These are phyloP conservation scores for Drosophila rufa DNA, from an alignment of 1,140 invertebrate genomes.

Conservation along the genomic window DNA sequence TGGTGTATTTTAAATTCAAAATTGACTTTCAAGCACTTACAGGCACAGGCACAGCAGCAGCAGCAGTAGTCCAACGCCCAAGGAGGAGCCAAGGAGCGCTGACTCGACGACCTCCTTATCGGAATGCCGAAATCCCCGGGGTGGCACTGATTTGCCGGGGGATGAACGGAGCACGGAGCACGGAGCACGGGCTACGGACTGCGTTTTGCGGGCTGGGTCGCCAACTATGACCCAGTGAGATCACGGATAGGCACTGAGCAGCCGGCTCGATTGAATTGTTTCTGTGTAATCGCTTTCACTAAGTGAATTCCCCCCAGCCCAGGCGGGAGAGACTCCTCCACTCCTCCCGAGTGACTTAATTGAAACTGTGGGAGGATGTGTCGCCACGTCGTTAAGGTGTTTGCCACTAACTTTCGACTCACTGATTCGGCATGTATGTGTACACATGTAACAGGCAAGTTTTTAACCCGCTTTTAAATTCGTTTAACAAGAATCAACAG, in stretches of 20 bases:
- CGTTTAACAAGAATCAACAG: constrained; percentile 6
- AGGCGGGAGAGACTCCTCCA: neutral
- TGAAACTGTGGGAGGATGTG: constrained; percentile 20
- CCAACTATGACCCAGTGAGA: constrained; percentile 50
- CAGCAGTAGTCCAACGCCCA: neutral
- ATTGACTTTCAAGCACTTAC: constrained; percentile 83
- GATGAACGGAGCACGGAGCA: neutral
- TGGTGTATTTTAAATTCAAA: constrained; percentile 84
- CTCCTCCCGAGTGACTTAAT: constrained; percentile 2
- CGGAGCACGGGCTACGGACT: neutral
- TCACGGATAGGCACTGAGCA: constrained; percentile 23
- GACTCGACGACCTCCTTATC: constrained; percentile 54
- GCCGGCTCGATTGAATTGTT: constrained; percentile 34
- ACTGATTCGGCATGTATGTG: neutral
- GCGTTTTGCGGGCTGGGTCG: constrained; percentile 6
- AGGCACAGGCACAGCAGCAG: constrained; percentile 21
- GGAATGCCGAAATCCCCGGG: constrained; percentile 45
- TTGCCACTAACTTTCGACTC: neutral
- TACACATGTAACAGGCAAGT: neutral
- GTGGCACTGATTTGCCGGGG: constrained; percentile 44
- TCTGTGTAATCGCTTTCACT: constrained; percentile 39
- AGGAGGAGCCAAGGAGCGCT: constrained; percentile 18
- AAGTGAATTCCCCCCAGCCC: constrained; percentile 21
- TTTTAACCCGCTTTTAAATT: constrained; percentile 2
- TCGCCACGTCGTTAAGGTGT: constrained; percentile 30